Evolutionary conservation across 2,888 invertebrate genomes (phyloP).

Genomic region (Nomada fucata): DNA sequence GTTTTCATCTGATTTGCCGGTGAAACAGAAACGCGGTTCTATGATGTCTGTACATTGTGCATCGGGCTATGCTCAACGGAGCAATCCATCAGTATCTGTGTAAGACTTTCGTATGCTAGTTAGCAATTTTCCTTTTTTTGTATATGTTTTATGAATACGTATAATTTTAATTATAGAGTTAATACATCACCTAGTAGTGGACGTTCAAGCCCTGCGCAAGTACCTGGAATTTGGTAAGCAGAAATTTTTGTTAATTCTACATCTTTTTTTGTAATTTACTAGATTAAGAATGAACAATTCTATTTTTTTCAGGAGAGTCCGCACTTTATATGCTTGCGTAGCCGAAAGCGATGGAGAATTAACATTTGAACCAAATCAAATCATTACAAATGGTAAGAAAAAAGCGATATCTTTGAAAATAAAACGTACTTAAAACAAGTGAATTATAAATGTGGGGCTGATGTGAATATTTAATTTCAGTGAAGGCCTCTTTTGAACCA

Average conservation of each 20-base stretch:
- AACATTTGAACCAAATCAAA: slow-evolving; percentile 99
- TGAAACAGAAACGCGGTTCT: slow-evolving; percentile 86
- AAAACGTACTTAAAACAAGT: background rate
- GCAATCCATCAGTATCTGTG: slow-evolving; percentile 82
- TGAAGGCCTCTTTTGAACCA: slow-evolving; percentile 95
- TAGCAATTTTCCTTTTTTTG: background rate
- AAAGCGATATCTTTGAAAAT: background rate
- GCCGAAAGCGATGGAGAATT: slow-evolving; percentile 98
- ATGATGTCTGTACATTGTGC: slow-evolving; percentile 84
- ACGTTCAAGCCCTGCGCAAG: slow-evolving; percentile 82
- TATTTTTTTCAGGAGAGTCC: slow-evolving; percentile 88
- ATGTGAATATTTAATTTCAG: slow-evolving; percentile 85
- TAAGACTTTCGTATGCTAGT: slow-evolving; percentile 76
- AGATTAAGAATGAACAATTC: background rate
- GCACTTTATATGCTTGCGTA: slow-evolving; percentile 97
- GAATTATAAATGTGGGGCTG: background rate
- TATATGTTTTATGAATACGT: background rate
- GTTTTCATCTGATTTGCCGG: slow-evolving; percentile 76
- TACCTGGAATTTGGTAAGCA: slow-evolving; percentile 82
- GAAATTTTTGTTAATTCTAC: slow-evolving; percentile 25
- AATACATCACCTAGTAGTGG: slow-evolving; percentile 82
- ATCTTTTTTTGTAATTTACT: background rate
- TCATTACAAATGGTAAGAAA: slow-evolving; percentile 95
- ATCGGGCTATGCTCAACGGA: slow-evolving; percentile 84
- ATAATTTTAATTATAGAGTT: slow-evolving; percentile 67